phyloP scores from a whole-genome alignment of 2,113 vertebrate genomes.

The Ellobius talpinus region DNA sequence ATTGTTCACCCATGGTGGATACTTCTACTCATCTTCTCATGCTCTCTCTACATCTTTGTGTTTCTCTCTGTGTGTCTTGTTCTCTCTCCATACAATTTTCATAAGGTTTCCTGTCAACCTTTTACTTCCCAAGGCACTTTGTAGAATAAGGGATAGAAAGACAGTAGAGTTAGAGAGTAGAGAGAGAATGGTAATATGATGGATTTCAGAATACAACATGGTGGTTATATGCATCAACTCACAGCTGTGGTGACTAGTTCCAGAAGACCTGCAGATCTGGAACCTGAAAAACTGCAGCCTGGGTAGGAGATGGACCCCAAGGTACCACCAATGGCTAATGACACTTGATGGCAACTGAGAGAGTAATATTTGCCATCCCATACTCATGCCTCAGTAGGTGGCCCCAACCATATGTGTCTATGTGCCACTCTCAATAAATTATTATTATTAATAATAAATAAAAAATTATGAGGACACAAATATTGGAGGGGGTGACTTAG shows the following conservation, averaged over 20 bases:
- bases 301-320: neutral
- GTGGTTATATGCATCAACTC: neutral
- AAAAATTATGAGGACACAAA: neutral
- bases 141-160: too few relatives aligned
- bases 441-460: neutral
- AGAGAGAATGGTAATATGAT: neutral
- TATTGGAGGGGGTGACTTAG: neutral
- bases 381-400: too few relatives aligned
- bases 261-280: neutral
- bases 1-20: too few relatives aligned
- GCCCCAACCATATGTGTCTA: neutral
- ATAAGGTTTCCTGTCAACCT: too few relatives aligned
- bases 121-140: too few relatives aligned
- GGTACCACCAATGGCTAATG: neutral
- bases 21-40: too few relatives aligned
- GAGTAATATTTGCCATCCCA: too few relatives aligned
- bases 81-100: too few relatives aligned
- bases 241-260: neutral
- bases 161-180: neutral
- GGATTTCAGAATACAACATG: neutral
- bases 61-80: too few relatives aligned
- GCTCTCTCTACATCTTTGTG: too few relatives aligned
- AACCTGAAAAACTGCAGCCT: neutral
- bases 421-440: too few relatives aligned
- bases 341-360: too few relatives aligned